phyloP scores from a whole-genome alignment of 2,113 vertebrate genomes.

The Dolichallabes microphthalmus region DNA sequence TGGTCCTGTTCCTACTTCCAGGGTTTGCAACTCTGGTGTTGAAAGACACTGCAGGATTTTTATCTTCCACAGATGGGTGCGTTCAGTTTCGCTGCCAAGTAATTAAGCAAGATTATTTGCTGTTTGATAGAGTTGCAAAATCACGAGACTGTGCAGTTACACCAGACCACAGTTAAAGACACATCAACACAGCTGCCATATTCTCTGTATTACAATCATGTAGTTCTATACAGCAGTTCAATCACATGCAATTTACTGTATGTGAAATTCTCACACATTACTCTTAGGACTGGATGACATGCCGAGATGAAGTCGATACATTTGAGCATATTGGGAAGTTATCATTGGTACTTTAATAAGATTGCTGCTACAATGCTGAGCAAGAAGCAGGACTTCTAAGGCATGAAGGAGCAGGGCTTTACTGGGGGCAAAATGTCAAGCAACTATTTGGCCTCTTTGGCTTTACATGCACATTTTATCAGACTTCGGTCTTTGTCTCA shows the following conservation, averaged over 20 bases:
- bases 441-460: neutral
- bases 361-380: neutral
- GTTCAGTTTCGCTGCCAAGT: neutral
- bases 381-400: neutral
- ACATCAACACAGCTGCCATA: no score
- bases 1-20: neutral
- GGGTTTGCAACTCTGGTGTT: neutral
- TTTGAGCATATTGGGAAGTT: neutral
- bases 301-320: neutral
- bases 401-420: neutral
- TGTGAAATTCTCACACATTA: neutral
- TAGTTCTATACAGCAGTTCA: neutral
- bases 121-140: conserved; percentile 1
- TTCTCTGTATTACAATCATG: neutral
- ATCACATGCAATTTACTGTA: neutral
- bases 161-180: neutral
- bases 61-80: neutral
- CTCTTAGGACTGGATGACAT: neutral
- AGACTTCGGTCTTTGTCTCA: no score
- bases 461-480: no score
- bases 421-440: neutral
- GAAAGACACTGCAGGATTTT: neutral
- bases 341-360: neutral
- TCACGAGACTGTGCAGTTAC: neutral
- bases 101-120: conserved; percentile 10